A percentile compares a stretch with the other conserved stretches of the same genome.
Conservation (phyloP, 64 coral and sea anemone species). For the Montipora efflorescens region DNA sequence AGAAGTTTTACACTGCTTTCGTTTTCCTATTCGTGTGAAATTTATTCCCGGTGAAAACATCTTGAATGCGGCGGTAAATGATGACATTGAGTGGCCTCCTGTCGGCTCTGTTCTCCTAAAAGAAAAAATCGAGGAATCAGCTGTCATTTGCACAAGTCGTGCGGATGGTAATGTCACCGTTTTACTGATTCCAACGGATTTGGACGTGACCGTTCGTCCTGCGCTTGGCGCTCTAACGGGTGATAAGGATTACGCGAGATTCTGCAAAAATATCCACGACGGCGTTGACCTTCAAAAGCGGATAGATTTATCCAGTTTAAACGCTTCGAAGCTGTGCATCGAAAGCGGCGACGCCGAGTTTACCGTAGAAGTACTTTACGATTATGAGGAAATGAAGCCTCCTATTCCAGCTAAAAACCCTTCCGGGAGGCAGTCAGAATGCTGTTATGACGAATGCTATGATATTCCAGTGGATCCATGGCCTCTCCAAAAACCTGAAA, state of each 20-base stretch:
- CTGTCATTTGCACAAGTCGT: conserved; percentile 38
- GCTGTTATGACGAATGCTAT: too few relatives aligned
- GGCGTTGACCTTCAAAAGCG: neutral
- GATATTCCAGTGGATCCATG: too few relatives aligned
- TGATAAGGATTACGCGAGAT: neutral
- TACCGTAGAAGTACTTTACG: neutral
- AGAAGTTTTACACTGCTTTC: neutral
- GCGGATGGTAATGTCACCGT: neutral
- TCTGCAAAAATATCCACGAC: conserved; percentile 47
- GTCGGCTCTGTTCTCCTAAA: conserved; percentile 25
- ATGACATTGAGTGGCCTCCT: neutral
- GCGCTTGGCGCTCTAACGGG: neutral
- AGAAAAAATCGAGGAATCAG: conserved; percentile 4
- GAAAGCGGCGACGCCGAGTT: neutral
- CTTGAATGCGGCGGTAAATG: neutral
- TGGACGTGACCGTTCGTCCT: neutral
- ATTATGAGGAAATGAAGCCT: neutral
- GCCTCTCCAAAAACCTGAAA: too few relatives aligned
- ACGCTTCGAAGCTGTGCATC: neutral
- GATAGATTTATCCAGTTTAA: neutral
- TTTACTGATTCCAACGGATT: conserved; percentile 26
- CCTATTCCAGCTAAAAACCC: neutral
- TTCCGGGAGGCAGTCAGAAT: too few relatives aligned
- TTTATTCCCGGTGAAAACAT: neutral
- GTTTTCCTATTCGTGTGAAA: conserved; percentile 13